Conservation (phyloP, 2,113 vertebrate species). For the Zosterops borbonicus region DNA sequence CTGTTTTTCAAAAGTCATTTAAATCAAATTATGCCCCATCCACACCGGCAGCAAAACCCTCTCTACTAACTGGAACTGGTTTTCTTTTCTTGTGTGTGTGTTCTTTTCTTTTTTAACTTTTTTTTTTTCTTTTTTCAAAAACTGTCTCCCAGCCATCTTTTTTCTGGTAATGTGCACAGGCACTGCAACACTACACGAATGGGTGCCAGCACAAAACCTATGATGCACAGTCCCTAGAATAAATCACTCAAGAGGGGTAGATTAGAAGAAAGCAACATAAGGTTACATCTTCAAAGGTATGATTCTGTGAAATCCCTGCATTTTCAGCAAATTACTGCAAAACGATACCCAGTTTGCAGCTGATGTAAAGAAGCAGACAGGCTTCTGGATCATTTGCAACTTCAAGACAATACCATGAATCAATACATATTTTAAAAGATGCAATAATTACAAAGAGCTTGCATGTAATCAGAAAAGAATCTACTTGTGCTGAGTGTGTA, state of each 20-base stretch:
- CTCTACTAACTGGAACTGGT: conserved; percentile 49
- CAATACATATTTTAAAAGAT: conserved; percentile 39
- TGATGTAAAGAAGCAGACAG: neutral
- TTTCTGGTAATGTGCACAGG: conserved; percentile 47
- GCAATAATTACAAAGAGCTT: conserved; percentile 9
- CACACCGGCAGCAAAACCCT: conserved; percentile 52
- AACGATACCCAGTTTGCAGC: neutral
- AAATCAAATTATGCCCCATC: conserved; percentile 70
- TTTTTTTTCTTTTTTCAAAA: neutral
- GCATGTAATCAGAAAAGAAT: conserved; percentile 59
- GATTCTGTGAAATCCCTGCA: conserved; percentile 9
- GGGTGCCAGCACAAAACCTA: conserved; percentile 47
- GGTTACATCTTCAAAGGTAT: conserved; percentile 14
- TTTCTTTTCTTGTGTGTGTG: conserved; percentile 39
- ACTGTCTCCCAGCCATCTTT: conserved; percentile 49
- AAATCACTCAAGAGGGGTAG: conserved; percentile 57
- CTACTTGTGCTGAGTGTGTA: conserved; percentile 41
- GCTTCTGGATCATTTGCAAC: neutral
- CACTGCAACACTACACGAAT: neutral
- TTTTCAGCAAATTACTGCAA: conserved; percentile 12
- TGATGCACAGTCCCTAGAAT: conserved; percentile 34
- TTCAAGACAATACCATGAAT: conserved; percentile 37
- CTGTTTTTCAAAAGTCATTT: conserved; percentile 70
- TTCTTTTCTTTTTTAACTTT: conserved; percentile 43
- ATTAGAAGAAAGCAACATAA: conserved; percentile 2